Evolutionary conservation across 1,140 invertebrate species (phyloP), one percentile per base, ranked within the genome.

Genomic region (Camponotus pennsylvanicus): DNA sequence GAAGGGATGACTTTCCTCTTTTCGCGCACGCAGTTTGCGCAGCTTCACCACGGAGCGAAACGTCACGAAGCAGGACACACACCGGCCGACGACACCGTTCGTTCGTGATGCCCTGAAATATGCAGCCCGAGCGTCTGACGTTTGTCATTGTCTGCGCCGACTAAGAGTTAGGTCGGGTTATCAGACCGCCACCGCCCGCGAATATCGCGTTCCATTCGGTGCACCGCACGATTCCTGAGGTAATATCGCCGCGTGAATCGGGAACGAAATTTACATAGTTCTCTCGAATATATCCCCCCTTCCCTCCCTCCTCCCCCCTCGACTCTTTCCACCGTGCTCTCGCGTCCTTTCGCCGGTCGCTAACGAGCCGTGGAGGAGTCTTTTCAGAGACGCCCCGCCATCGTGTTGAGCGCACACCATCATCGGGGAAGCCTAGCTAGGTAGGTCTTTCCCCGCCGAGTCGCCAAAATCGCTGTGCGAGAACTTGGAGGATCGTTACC

Each of bases 231-330:
- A 76, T 49, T 63, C 37, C 70, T 34, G n/a, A n/a, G 73, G 82
- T 64, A 66, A 66, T 55, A 45, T 55, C 83, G 18, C 27, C 63
- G 69, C 11, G 75, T 21, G 40, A 82, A 90, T 90, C 52, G 73
- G 45, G 86, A 77, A 85, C 86, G 52, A 88, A 90, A 90, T 90
- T 90, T 88, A 37, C 89, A 88, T 88, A 88, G 55, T 73, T 57
- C 79, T 82, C 79, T 27, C 57, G 61, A 89, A 84, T 73, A 18
- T 3, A n/a, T 45, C 70, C 55, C 18, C 15, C 21, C 2, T 27
- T 27, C 27, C 57, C 69, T 27, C 27, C 57, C 69, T 40, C 83
- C 71, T 18, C 57, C 27, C 0, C 5, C 37, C 6, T 3, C 52
- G 27, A 4, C 15, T 21, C 34, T 11, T 18, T 37, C 61, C 9